Base-by-base conservation (phyloP, 2,797 vertebrate species). In the Pteropus rufus region DNA sequence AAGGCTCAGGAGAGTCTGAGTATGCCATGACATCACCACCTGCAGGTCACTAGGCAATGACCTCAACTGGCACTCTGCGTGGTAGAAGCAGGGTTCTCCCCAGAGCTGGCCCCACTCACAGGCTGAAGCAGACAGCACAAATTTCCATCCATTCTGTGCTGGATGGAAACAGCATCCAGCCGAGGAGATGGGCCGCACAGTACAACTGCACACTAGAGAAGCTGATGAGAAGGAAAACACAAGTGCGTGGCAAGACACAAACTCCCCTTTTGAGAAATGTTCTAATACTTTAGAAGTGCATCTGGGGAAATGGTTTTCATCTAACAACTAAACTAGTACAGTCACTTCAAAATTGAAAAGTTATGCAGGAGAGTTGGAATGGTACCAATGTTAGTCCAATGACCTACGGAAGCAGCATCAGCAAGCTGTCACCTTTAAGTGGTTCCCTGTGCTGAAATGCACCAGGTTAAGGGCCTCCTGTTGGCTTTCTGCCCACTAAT, bases 131-230 rank as follows among this genome's bases (percentile, higher is more conserved):
- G 23, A 23, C 2, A 3, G 7, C 46, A 16, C 0, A 0, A 29
- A 10, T 4, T 49, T 5, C 21, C 39, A 21, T 0, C 16, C 3
- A 10, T 31, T 44, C 16, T 4, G 1, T 5, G 36, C 77, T 29
- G 8, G 31, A 49, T 49, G 49, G 49, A 49, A 49, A 49, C 14
- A 1, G 49, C 49, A 49, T 49, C 49, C 49, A 49, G 49, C 49
- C 36, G 26, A 16, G 4, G 2, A 10, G 10, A 56, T 0, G 1
- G 4, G 3, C 67, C 60, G 16, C 21, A 4, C 0, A 0, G 7
- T 0, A 2, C 5, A 18, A 18, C n/a, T 0, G 5, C 69, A 41
- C 19, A 10, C 1, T 1, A 24, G 8, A 39, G 64, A 10, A 77
- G 56, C 29, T 2, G 15, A 16, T 8, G 10, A 85, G 54, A 49